These are phyloP conservation scores for Penaeus indicus DNA, from an alignment of 1,140 invertebrate species.

Conservation along the genomic window DNA sequence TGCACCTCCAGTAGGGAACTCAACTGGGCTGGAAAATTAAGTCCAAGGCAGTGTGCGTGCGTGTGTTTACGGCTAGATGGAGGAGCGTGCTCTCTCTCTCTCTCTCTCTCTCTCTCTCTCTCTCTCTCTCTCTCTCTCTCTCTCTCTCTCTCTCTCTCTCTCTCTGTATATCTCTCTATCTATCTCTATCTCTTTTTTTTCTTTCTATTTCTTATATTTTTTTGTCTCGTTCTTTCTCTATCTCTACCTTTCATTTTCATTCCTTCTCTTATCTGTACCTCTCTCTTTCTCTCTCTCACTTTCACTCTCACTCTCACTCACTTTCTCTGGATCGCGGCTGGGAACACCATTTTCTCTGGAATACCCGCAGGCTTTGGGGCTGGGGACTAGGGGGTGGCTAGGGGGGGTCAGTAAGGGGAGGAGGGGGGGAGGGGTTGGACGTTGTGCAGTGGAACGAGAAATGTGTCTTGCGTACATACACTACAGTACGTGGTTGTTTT, in stretches of 20 bases:
- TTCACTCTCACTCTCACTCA: neutral
- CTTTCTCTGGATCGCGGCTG: neutral
- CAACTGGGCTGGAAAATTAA: constrained; percentile 63
- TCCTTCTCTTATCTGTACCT: neutral
- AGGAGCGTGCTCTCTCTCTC: neutral
- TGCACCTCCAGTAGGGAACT: constrained; percentile 51
- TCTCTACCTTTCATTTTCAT: neutral
- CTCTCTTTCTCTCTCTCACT: constrained; percentile 22
- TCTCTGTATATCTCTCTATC: neutral
- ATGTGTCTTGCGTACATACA: too few relatives aligned
- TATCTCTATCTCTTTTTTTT: neutral
- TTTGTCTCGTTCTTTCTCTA: neutral
- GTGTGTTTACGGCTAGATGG: constrained; percentile 55
- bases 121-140: too few relatives aligned
- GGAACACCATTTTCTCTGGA: neutral
- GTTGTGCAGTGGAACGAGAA: too few relatives aligned
- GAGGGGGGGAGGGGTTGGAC: neutral
- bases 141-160: neutral
- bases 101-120: neutral
- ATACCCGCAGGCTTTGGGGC: neutral
- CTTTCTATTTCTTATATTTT: neutral
- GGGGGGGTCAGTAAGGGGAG: neutral
- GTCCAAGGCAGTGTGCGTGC: constrained; percentile 58
- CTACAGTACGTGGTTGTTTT: too few relatives aligned
- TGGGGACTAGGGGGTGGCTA: neutral